Evolutionary conservation across 2,797 vertebrate species (phyloP).

Genomic region (Rhinella marina): DNA sequence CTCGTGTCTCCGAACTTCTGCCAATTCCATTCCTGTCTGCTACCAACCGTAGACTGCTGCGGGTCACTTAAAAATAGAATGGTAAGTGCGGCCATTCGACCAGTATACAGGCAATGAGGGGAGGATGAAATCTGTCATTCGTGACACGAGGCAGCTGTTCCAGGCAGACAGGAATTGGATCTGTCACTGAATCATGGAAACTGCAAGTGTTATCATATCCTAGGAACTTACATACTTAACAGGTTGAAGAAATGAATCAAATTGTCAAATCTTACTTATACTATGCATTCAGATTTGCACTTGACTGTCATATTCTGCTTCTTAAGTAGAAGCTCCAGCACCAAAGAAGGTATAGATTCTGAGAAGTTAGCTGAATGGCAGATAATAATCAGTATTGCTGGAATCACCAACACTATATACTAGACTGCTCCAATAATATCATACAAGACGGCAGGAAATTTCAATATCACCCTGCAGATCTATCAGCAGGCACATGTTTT

Average conservation of each 20-base stretch:
- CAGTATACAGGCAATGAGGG: constrained; percentile 41
- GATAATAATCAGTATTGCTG: no score
- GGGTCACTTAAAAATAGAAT: constrained; percentile 72
- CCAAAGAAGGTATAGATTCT: no score
- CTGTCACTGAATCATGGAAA: not conserved
- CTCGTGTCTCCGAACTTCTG: constrained; percentile 61
- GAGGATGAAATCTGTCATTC: constrained; percentile 53
- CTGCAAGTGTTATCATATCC: not conserved
- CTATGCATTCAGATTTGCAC: not conserved
- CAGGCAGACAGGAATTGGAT: constrained; percentile 43
- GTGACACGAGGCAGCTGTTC: constrained; percentile 65
- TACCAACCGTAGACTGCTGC: constrained; percentile 66
- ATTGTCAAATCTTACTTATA: not conserved
- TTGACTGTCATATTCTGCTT: not conserved
- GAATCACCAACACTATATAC: no score
- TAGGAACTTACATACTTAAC: constrained; percentile 14
- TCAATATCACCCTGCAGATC: no score
- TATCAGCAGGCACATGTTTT: no score
- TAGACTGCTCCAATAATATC: no score
- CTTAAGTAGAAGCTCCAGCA: no score
- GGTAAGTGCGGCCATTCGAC: constrained; percentile 52
- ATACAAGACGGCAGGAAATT: no score
- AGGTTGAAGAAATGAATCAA: not conserved
- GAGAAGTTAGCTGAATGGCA: no score
- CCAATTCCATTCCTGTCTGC: constrained; percentile 62